Conservation (phyloP, 2,888 invertebrate genomes). For the Scelioninae gen. 2 region DNA sequence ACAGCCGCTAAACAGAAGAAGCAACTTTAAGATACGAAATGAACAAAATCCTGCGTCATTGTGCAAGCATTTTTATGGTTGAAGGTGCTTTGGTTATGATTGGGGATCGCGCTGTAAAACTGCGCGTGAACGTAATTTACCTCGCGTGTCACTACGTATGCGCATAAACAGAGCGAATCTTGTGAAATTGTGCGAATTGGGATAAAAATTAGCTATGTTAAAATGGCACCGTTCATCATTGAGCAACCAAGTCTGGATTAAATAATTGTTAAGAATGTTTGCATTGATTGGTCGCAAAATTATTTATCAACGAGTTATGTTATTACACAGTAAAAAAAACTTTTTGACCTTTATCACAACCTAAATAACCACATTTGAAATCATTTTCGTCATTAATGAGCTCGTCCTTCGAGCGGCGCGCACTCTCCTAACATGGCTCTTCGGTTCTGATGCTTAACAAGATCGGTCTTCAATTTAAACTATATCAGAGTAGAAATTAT, state of each 20-base stretch:
- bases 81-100: conserved; percentile 38
- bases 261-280: neutral
- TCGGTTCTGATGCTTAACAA: conserved; percentile 25
- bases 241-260: neutral
- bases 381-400: conserved; percentile 50
- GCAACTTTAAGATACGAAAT: conserved; percentile 7
- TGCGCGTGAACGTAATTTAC: conserved; percentile 29
- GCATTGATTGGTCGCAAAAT: neutral
- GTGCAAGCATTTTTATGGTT: conserved; percentile 30
- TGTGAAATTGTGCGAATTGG: neutral
- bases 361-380: conserved; percentile 51
- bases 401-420: conserved; percentile 49
- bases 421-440: conserved; percentile 35
- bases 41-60: conserved; percentile 25
- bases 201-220: too few species aligned
- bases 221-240: too few species aligned
- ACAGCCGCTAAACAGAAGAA: conserved; percentile 41
- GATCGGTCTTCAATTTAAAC: conserved; percentile 7
- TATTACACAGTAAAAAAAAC: conserved; percentile 39
- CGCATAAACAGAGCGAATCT: conserved; percentile 15
- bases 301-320: conserved; percentile 8
- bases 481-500: conserved; percentile 14
- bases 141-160: conserved; percentile 16
- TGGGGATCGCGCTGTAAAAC: conserved; percentile 21
- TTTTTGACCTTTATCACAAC: conserved; percentile 56